A percentile compares a stretch with the other conserved stretches of the same genome.
These are phyloP conservation scores for Siniperca scherzeri DNA, from an alignment of 2,797 vertebrate genomes.

Conservation along the genomic window DNA sequence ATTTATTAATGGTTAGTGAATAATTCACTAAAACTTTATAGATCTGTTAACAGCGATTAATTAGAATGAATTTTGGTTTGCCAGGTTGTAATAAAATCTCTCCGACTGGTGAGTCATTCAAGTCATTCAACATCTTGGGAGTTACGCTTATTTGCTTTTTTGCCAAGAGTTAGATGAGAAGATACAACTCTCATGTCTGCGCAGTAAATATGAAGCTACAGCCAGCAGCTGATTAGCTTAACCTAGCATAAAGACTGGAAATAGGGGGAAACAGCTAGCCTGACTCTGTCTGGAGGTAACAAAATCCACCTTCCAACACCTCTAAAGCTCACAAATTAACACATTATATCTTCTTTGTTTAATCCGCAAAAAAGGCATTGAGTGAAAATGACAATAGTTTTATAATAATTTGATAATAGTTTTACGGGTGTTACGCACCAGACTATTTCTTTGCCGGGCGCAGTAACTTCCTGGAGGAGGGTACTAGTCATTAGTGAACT, in stretches of 20 bases:
- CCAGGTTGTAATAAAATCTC: background rate
- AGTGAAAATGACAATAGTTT: constrained; percentile 3
- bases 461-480: constrained; percentile 18
- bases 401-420: too few species aligned
- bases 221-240: too few species aligned
- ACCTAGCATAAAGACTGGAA: too few species aligned
- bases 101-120: background rate
- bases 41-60: background rate
- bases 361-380: constrained; percentile 4
- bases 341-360: background rate
- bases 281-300: too few species aligned
- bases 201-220: too few species aligned
- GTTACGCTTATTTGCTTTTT: too few species aligned
- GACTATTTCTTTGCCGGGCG: constrained; percentile 5
- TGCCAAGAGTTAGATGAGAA: background rate
- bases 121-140: background rate
- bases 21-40: background rate
- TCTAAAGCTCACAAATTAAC: background rate
- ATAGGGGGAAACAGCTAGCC: too few species aligned
- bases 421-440: background rate
- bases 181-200: too few species aligned
- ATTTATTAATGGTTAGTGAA: background rate
- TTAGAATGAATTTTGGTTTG: background rate
- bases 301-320: background rate
- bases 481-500: constrained; percentile 27